Conservation (phyloP, 1,140 invertebrate genomes). For the Drosophila navojoa region DNA sequence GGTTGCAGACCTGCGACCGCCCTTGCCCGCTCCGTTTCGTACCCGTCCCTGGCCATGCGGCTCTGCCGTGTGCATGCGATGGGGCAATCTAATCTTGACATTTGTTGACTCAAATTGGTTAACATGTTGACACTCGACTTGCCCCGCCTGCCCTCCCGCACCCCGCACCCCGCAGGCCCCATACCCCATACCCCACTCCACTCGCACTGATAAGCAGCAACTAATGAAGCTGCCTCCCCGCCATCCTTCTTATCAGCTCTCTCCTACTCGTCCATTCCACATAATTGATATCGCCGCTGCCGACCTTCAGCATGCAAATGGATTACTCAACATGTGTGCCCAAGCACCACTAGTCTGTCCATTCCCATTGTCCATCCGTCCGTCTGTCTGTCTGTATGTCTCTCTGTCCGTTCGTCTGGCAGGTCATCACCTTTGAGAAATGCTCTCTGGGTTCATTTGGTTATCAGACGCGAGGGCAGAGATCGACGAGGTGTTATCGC, state of each 20-base stretch:
- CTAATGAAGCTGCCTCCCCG: slow-evolving; percentile 41
- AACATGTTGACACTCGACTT: slow-evolving; percentile 77
- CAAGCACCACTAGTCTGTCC: slow-evolving; percentile 1
- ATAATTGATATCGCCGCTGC: slow-evolving; percentile 47
- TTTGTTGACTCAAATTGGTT: slow-evolving; percentile 82
- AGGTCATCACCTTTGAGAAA: slow-evolving; percentile 41
- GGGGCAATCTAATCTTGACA: slow-evolving; percentile 71
- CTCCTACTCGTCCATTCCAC: slow-evolving; percentile 26
- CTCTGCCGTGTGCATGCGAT: slow-evolving; percentile 19
- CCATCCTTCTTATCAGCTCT: slow-evolving; percentile 36
- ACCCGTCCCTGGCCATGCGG: background rate
- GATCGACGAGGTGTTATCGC: slow-evolving; percentile 65
- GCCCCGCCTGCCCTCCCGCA: slow-evolving; percentile 14
- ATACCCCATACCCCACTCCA: background rate
- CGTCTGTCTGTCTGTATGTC: background rate
- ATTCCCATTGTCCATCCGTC: slow-evolving; percentile 1
- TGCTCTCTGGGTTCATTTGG: slow-evolving; percentile 24
- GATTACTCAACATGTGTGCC: slow-evolving; percentile 71
- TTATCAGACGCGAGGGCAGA: slow-evolving; percentile 50
- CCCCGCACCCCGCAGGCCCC: background rate
- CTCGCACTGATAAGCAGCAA: slow-evolving; percentile 46
- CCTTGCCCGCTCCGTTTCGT: background rate
- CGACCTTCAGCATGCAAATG: slow-evolving; percentile 72
- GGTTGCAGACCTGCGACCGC: background rate
- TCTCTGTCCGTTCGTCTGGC: background rate